These are phyloP conservation scores for Nothocercus nigrocapillus DNA, from an alignment of 2,113 vertebrate species.

Conservation along the genomic window DNA sequence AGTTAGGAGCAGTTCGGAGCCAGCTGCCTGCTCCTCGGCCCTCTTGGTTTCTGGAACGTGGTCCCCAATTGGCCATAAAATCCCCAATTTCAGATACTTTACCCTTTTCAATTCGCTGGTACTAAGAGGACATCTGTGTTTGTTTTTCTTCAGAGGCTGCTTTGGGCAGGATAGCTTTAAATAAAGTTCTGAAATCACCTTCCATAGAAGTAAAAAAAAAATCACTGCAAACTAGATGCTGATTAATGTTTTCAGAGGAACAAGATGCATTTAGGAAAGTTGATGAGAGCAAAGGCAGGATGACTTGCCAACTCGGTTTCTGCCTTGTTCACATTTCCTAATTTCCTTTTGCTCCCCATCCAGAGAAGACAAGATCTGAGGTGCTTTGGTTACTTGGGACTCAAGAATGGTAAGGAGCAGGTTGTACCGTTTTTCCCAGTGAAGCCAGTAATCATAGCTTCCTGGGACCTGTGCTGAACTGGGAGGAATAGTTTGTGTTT, in stretches of 20 bases:
- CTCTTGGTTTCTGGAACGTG: neutral
- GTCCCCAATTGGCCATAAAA: neutral
- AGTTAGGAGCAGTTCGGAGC: neutral
- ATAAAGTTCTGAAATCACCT: neutral
- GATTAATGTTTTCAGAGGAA: neutral
- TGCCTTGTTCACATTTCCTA: constrained; percentile 1
- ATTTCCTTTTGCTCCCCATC: constrained; percentile 12
- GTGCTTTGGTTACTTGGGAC: neutral
- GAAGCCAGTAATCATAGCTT: neutral
- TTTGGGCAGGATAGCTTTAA: neutral
- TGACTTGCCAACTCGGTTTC: neutral
- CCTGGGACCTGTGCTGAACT: neutral
- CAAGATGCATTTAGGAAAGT: neutral
- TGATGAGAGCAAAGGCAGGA: neutral
- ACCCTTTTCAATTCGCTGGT: neutral
- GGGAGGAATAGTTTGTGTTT: neutral
- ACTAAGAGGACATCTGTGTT: no score
- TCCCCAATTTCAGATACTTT: neutral
- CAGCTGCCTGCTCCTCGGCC: neutral
- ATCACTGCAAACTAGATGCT: neutral
- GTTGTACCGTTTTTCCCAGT: neutral
- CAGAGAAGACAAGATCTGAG: constrained; percentile 29
- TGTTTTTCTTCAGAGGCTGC: neutral
- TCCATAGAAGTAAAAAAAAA: neutral
- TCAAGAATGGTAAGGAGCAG: neutral